These are phyloP conservation scores for Picus viridis DNA, from an alignment of 2,797 vertebrate genomes.

Conservation along the genomic window DNA sequence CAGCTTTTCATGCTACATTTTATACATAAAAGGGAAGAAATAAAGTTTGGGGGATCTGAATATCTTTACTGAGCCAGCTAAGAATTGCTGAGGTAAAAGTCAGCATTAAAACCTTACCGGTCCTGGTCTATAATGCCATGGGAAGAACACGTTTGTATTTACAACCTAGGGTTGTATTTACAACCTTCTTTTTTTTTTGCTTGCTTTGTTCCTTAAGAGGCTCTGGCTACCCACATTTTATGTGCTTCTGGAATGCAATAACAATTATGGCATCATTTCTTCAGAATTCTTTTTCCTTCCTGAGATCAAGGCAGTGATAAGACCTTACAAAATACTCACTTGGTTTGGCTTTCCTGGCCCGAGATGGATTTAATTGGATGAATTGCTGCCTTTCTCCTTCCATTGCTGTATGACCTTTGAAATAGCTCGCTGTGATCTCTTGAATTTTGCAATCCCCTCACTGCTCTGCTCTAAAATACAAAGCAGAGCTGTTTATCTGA, in stretches of 20 bases:
- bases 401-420: slow-evolving; percentile 8
- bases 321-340: background rate
- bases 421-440: background rate
- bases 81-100: background rate
- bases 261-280: slow-evolving; percentile 64
- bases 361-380: background rate
- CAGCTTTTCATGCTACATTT: background rate
- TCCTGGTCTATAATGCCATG: slow-evolving; percentile 31
- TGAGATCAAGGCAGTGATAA: slow-evolving; percentile 12
- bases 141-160: slow-evolving; percentile 54
- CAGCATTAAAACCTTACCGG: background rate
- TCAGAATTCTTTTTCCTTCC: slow-evolving; percentile 48
- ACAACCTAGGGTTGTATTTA: slow-evolving; percentile 41
- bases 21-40: background rate
- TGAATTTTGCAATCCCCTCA: background rate
- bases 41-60: background rate
- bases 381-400: slow-evolving; percentile 14
- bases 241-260: slow-evolving; percentile 54
- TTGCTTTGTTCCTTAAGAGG: slow-evolving; percentile 61
- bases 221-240: slow-evolving; percentile 68
- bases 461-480: background rate
- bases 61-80: background rate
- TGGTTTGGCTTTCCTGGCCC: slow-evolving; percentile 13
- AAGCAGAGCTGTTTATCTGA: background rate
- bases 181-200: slow-evolving; percentile 7